Evolutionary conservation across 1,140 invertebrate genomes (phyloP), one percentile per base, ranked within the genome.

Genomic region (Mylabris phalerata): DNA sequence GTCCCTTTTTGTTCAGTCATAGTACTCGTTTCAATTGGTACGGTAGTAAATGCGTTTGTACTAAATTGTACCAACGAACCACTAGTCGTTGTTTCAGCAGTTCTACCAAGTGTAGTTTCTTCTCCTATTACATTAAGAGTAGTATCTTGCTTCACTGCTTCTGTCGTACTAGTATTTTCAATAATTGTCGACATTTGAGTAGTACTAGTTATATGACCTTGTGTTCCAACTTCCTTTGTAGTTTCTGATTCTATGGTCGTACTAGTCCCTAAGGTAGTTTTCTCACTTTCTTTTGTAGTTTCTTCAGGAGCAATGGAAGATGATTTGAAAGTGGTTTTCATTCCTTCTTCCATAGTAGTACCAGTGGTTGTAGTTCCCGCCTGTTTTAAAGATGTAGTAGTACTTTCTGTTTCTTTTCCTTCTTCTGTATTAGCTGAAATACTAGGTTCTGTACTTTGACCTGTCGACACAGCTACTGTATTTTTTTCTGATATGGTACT

Each of bases 1-100:
- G 39, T 40, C 39, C 55, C 57, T 48, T 46, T 57, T 39, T 49
- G 25, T 45, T 65, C 57, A 38, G 40, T 40, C 6, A 40, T 7
- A 19, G 19, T 19, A 19, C 1, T 19, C 1, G 19, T 19, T 19
- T 19, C 19, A 1, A 19, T 19, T 2, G 19, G 19, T 19, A 19
- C 19, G 1, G 19, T 19, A 19, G 19, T 19, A 19, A 1, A 19
- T 19, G 19, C 1, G 19, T 19, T 19, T 1, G 19, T 19, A 19
- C 19, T 19, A 19, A 19, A 19, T 19, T 19, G 19, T 2, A 19
- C 19, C 19, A 19, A 19, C 1, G 19, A 19, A 19, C 19, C 19
- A 19, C 19, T 19, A 19, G 19, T 19, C 1, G 19, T 19, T 19
- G 19, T 19, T 19, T 19, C 19, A 19, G 19, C 19, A 19, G 1